Conservation (phyloP, 2,888 invertebrate species). For the Bombylius discolor region DNA sequence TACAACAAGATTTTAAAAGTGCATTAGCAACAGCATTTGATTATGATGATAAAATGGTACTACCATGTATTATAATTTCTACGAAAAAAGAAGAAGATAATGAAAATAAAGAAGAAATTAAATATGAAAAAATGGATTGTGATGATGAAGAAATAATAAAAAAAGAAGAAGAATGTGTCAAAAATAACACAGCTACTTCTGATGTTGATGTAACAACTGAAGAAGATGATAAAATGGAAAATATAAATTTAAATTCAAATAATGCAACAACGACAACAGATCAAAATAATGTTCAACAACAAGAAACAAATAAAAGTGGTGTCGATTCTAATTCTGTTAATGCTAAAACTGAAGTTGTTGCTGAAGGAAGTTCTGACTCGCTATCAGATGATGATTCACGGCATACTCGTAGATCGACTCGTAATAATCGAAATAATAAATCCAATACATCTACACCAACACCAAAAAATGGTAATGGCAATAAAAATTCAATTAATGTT, state of each 20-base stretch:
- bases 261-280: conserved; percentile 5
- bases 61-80: conserved; percentile 5
- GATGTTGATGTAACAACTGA: conserved; percentile 11
- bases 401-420: conserved; percentile 1
- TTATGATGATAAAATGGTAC: conserved; percentile 18
- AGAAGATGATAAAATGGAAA: conserved; percentile 26
- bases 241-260: conserved; percentile 10
- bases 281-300: conserved; percentile 3
- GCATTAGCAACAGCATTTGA: conserved; percentile 42
- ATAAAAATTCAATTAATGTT: not conserved
- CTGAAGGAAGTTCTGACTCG: conserved; percentile 15
- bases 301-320: not conserved
- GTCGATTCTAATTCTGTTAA: not conserved
- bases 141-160: conserved; percentile 18
- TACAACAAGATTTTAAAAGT: conserved; percentile 40
- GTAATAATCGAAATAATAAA: conserved; percentile 6
- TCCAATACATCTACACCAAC: not conserved
- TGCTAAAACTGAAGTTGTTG: not conserved
- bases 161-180: conserved; percentile 1
- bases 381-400: conserved; percentile 20
- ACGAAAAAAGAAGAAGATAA: conserved; percentile 12
- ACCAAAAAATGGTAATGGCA: not conserved
- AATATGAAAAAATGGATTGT: conserved; percentile 17
- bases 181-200: conserved; percentile 8
- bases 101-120: conserved; percentile 20